These are phyloP conservation scores for Camponotus fellah DNA, from an alignment of 2,888 invertebrate species.

Conservation along the genomic window DNA sequence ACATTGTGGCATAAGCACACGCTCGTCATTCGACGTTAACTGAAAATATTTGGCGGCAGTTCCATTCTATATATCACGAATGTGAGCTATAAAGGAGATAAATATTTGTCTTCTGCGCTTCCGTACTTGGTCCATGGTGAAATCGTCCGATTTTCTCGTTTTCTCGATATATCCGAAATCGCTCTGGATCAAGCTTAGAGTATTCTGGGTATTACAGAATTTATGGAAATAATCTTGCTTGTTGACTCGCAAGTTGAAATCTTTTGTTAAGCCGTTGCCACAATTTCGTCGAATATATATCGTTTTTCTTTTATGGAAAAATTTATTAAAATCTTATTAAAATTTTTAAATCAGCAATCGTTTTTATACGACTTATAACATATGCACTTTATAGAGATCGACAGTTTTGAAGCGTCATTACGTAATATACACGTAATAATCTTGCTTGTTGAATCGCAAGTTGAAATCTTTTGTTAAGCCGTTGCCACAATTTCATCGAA, in stretches of 20 bases:
- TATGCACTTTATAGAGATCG: too few relatives aligned
- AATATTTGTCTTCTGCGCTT: slow-evolving; percentile 55
- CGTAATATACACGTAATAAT: too few relatives aligned
- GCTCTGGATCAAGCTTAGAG: slow-evolving; percentile 1
- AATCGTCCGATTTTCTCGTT: slow-evolving; percentile 44
- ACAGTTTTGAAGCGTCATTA: too few relatives aligned
- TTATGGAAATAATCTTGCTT: slow-evolving; percentile 29
- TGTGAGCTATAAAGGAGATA: slow-evolving; percentile 40
- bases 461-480: too few relatives aligned
- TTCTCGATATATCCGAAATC: slow-evolving; percentile 40
- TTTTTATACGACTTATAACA: not conserved
- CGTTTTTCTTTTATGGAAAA: not conserved
- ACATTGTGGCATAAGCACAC: not conserved
- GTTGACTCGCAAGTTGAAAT: not conserved
- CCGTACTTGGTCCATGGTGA: slow-evolving; percentile 38
- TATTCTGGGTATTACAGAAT: not conserved
- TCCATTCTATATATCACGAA: slow-evolving; percentile 21
- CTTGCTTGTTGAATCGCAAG: too few relatives aligned
- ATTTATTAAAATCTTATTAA: not conserved
- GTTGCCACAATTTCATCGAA: too few relatives aligned
- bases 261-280: not conserved
- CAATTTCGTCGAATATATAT: not conserved
- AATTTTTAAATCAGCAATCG: not conserved
- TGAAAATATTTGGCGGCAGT: slow-evolving; percentile 40
- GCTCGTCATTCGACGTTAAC: not conserved